Conservation (phyloP, 2,888 invertebrate species). For the Acrobasis consociella region DNA sequence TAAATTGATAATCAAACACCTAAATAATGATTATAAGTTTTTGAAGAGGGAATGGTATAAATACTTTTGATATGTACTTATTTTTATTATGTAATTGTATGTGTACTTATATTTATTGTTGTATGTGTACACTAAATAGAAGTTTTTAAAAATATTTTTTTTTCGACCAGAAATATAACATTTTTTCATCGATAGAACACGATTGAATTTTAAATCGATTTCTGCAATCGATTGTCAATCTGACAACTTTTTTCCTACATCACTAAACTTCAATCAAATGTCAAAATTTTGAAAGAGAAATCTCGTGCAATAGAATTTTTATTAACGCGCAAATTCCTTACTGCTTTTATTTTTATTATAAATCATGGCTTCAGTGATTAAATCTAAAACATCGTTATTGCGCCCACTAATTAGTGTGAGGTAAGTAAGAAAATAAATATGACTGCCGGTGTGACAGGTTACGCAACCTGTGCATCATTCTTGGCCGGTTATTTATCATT, state of each 20-base stretch:
- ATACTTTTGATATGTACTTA: too few species aligned
- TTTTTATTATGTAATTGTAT: too few species aligned
- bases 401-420: constrained; percentile 61
- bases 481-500: constrained; percentile 7
- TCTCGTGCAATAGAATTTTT: constrained; percentile 10
- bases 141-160: too few species aligned
- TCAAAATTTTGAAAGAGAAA: constrained; percentile 11
- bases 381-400: constrained; percentile 52
- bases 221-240: not conserved
- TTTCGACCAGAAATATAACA: not conserved
- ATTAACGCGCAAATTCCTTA: not conserved
- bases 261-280: constrained; percentile 8
- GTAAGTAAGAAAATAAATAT: constrained; percentile 46
- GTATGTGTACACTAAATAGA: too few species aligned
- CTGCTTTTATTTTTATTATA: not conserved
- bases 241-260: not conserved
- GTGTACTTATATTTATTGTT: too few species aligned
- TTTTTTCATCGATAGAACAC: not conserved
- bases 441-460: constrained; percentile 49
- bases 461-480: constrained; percentile 55
- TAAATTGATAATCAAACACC: too few species aligned
- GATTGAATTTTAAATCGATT: not conserved
- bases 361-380: constrained; percentile 64
- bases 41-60: too few species aligned
- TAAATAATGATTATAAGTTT: too few species aligned